Evolutionary conservation across 1,140 invertebrate genomes (phyloP), one percentile per base, ranked within the genome.

Genomic region (Nasonia giraulti): DNA sequence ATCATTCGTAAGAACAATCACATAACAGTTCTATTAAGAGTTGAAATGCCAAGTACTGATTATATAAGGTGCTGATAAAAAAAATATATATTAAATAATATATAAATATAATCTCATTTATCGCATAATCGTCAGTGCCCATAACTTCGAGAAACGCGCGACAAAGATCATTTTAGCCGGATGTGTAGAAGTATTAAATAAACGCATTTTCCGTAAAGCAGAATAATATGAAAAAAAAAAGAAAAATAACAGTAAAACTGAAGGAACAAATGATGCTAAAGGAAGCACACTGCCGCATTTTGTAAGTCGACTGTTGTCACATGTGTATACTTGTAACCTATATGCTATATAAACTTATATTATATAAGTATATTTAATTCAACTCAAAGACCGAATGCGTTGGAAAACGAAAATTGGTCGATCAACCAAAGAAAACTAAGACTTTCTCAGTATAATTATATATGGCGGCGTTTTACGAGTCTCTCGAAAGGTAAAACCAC

Each of bases 271-370:
- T 76, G 87, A 89, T 87, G 84, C 89, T 90, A 90, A 87, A 82
- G 83, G 80, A 88, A 89, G 87, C 87, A 89, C 90, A 91, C 91
- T 91, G 90, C 90, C 90, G 87, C 87, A 89, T 88, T 90, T 88
- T 90, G 86, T 90, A 88, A 90, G 80, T 90, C 89, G 84, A 91
- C 87, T 89, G 87, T 90, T 89, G 85, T 89, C 76, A 84, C 74
- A 40, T 79, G 79, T 81, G 50, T 90, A 88, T 87, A 88, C 73
- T 82, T 87, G 86, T 74, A 88, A 88, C 82, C 76, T 86, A 87
- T 11, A 31, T 37, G 33, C 47, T 55, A 80, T 55, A 80, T 33
- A 62, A 44, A 62, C 55, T 85, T 47, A 47, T 50, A 44, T 44
- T 44, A 44, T 44, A 44, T 44, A 44, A 33, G 40, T 50, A 75